Evolutionary conservation across 2,113 vertebrate species (phyloP), one percentile per base, ranked within the genome.

Genomic region (Neopipo cinnamomea): DNA sequence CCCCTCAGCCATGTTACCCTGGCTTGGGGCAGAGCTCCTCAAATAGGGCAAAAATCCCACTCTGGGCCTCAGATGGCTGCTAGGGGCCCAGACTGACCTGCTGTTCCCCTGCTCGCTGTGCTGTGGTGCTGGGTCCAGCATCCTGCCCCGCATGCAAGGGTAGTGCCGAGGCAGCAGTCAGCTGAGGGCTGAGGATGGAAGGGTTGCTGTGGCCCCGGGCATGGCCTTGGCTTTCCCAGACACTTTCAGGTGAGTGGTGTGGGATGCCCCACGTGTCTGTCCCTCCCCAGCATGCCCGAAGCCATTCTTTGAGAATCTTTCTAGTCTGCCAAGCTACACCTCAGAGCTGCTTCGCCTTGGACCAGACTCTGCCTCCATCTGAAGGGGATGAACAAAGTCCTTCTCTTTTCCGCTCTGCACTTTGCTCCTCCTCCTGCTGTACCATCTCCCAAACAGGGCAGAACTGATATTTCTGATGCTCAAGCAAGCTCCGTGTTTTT

Each of bases 281-380:
- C 47, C 49, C 41, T 65, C 33, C 30, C 19, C 37, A 53, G 30
- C 41, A 42, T 95, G 37, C n/a, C 47, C 37, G 0, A 0, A 37
- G 31, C 28, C 62, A 59, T 73, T 77, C 37, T 85, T 37, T 20
- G 74, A 59, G 35, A 30, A 5, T 31, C 50, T 56, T 76, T 56
- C 44, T 74, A 16, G 24, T 79, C 58, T 86, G 66, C 24, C 27
- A 11, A 84, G 28, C 27, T 7, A 11, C 58, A 50, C 30, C 28
- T 67, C 23, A 23, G 39, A 33, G 25, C 47, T 87, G 39, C 63
- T 72, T 79, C 89, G 81, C 58, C 53, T 67, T 76, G 72, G 19
- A 21, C 27, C 37, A 49, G 23, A 14, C 44, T 68, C 37, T 89
- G 12, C n/a, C 12, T 35, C 11, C 0, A 0, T 52, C n/a, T 53